A percentile compares a stretch with the other conserved stretches of the same genome.
phyloP scores from a whole-genome alignment of 2,888 invertebrate genomes.

The Embidobia sp. region DNA sequence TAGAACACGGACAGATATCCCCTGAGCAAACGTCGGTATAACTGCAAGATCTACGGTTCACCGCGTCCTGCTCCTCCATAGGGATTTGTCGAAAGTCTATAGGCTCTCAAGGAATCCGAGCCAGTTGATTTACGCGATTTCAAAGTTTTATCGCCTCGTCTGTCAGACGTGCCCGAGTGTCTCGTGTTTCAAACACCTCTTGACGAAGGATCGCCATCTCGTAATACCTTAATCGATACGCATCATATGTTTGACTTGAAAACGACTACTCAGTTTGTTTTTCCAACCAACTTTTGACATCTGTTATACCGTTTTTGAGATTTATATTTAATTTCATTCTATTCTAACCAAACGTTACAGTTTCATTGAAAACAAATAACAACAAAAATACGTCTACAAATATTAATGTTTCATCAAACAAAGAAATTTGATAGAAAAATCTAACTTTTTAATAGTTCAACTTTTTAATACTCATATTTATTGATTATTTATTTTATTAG shows the following conservation, averaged over 20 bases:
- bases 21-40: constrained; percentile 58
- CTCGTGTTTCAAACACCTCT: constrained; percentile 32
- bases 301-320: no score
- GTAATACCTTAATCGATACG: constrained; percentile 38
- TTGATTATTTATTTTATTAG: no score
- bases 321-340: no score
- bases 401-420: no score
- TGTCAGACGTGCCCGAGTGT: constrained; percentile 66
- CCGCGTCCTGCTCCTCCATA: constrained; percentile 50
- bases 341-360: no score
- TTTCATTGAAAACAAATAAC: no score
- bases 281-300: no score
- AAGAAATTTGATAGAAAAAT: no score
- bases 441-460: no score
- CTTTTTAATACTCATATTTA: no score
- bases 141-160: constrained; percentile 76
- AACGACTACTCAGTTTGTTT: no score
- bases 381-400: no score
- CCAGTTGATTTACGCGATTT: constrained; percentile 74
- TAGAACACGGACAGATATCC: constrained; percentile 60
- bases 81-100: constrained; percentile 65
- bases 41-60: constrained; percentile 61
- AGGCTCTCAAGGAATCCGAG: constrained; percentile 67
- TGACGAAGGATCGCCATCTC: constrained; percentile 16
- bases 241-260: constrained; percentile 30